Evolutionary conservation across 2,888 invertebrate genomes (phyloP), one percentile per base, ranked within the genome.

Genomic region (Eupithecia exiguata): DNA sequence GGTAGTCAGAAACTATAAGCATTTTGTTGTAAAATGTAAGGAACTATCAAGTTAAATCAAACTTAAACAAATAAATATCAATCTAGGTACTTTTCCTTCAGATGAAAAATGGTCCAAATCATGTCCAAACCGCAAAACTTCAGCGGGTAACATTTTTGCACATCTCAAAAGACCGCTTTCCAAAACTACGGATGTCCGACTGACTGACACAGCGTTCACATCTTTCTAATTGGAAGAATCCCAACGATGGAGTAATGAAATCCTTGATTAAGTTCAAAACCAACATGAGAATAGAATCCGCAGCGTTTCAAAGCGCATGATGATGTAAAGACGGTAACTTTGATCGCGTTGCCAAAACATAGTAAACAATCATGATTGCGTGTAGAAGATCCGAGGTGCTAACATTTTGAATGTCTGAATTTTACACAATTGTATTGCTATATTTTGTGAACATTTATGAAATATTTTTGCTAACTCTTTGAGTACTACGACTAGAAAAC

Each of bases 301-400:
- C 58, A 69, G 68, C 69, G 71, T 83, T 80, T 80, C 76, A 78
- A 82, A 80, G 79, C 43, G 62, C 76, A 75, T 70, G n/a, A 63
- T 72, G 72, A 79, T 78, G 70, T 79, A 80, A 78, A 76, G 75
- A 71, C 71, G 68, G 70, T 76, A 82, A 81, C 85, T 84, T 83
- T 84, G 83, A 84, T 82, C 81, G 77, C 74, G 78, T 76, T 84
- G 82, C 82, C 83, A 84, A 80, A 82, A 82, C 77, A 74, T 71
- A 53, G 66, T 71, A 65, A 69, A 62, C 69, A 62, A 25, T 69
- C 38, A 63, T n/a, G 53, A 67, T 43, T 61, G 67, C 67, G 21
- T 65, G 74, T 49, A 49, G 46, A 18, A 46, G 53, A 10, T 63
- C 30, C 1, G 36, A 61, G 40, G 58, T 38, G n/a, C 21, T 38